phyloP scores from a whole-genome alignment of 2,113 vertebrate genomes.

The Micronycteris hirsuta region DNA sequence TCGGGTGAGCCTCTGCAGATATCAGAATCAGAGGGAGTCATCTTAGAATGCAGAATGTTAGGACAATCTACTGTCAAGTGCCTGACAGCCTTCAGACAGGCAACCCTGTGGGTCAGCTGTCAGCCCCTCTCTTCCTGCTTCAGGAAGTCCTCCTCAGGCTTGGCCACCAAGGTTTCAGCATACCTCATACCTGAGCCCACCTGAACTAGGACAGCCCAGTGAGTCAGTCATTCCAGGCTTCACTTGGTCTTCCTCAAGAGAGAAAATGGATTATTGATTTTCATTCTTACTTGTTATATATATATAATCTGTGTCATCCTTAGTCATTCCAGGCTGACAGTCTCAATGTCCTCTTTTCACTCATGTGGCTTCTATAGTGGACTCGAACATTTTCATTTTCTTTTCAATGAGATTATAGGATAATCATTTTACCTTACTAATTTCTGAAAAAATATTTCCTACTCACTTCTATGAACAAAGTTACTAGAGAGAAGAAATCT shows the following conservation, averaged over 20 bases:
- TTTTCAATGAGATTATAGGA: not conserved
- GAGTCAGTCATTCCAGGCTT: not conserved
- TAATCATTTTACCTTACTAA: not conserved
- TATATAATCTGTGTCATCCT: not conserved
- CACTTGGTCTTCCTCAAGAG: not conserved
- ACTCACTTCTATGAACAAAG: not conserved
- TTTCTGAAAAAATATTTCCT: not conserved
- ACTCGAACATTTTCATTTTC: not conserved
- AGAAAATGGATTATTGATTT: not conserved
- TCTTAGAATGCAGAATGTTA: not conserved
- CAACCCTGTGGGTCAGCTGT: not conserved
- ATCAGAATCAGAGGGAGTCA: not conserved
- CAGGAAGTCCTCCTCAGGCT: not conserved
- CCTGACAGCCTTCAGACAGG: not conserved
- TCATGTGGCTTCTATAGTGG: not conserved
- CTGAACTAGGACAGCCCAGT: not conserved
- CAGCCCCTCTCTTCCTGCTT: not conserved
- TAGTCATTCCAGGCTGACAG: not conserved
- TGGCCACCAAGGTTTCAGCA: not conserved
- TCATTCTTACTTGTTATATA: not conserved
- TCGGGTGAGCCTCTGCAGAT: not conserved
- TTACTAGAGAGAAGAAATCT: not conserved
- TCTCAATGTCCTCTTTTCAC: not conserved
- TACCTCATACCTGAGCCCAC: not conserved
- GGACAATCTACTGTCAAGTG: not conserved